These are phyloP conservation scores for Hystrix brachyura DNA, from an alignment of 2,113 vertebrate species.

Conservation along the genomic window DNA sequence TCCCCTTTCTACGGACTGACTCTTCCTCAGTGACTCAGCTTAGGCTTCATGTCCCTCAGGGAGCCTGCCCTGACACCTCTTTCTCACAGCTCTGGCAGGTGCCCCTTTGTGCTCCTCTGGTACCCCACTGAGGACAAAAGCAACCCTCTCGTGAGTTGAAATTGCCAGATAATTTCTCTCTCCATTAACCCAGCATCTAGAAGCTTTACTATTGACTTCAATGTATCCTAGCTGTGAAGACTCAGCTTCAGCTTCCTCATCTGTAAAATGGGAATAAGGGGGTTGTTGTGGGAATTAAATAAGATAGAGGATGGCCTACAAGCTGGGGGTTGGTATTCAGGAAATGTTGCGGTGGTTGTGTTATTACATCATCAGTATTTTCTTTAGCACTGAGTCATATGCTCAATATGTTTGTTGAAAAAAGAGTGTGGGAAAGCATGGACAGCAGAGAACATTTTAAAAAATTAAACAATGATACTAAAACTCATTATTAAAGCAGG, in stretches of 20 bases:
- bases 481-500: neutral
- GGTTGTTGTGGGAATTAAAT: neutral
- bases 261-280: neutral
- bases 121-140: neutral
- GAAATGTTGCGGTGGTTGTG: neutral
- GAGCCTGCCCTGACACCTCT: neutral
- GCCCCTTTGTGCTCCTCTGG: neutral
- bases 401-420: neutral
- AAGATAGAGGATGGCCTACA: neutral
- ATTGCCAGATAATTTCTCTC: neutral
- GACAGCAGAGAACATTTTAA: neutral
- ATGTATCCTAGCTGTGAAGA: neutral
- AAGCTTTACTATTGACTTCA: neutral
- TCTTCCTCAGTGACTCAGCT: neutral
- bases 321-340: neutral
- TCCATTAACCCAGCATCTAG: neutral
- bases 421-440: neutral
- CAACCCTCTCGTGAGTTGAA: neutral
- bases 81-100: neutral
- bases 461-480: neutral
- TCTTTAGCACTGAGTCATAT: neutral
- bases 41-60: neutral
- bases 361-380: neutral
- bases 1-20: neutral
- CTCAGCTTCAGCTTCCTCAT: neutral